Base-by-base conservation (phyloP, 1,140 invertebrate genomes). In the Drosophila kanapiae region DNA sequence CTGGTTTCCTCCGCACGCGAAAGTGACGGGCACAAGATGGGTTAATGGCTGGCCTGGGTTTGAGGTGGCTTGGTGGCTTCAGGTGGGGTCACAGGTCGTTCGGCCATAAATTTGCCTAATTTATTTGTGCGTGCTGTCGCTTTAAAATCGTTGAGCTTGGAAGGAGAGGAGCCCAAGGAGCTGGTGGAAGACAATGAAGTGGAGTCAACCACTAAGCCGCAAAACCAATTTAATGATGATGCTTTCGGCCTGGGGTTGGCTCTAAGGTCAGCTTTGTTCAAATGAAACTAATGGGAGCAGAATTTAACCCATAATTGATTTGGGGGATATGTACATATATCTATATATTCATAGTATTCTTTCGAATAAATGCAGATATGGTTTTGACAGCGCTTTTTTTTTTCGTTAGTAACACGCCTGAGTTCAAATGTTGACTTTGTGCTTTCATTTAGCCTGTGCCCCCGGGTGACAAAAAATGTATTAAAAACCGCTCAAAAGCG, bases 31-130 rank as follows among this genome's bases (percentile, higher is more conserved):
- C 64, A 68, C 63, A 67, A 68, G 75, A 72, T 58, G 35, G 27
- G 14, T 71, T 70, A 72, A 35, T 16, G 63, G 16, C 27, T 31
- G 33, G 54, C 9, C 31, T 37, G 14, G 13, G 0, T 14, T 23
- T 47, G 3, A 13, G 38, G n/a, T 6, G 31, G 8, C 23, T 13
- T 16, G 45, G 11, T 16, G 69, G 57, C 35, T 38, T 38, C 29
- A 13, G 71, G 14, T 11, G 53, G 37, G 53, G 18, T 38, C 48
- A 62, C 67, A 59, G 56, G 40, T 77, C 53, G 74, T 63, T 43
- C 33, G 49, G 61, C 63, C 78, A 88, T 88, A 88, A 88, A 88
- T 88, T 88, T 80, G 85, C 72, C 84, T 90, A 90, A 88, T 88
- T 88, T 88, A 88, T 90, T 74, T 90, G 85, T 88, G 85, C 84